These are phyloP conservation scores for Diplodus puntazzo DNA, from an alignment of 2,797 vertebrate species.

Conservation along the genomic window DNA sequence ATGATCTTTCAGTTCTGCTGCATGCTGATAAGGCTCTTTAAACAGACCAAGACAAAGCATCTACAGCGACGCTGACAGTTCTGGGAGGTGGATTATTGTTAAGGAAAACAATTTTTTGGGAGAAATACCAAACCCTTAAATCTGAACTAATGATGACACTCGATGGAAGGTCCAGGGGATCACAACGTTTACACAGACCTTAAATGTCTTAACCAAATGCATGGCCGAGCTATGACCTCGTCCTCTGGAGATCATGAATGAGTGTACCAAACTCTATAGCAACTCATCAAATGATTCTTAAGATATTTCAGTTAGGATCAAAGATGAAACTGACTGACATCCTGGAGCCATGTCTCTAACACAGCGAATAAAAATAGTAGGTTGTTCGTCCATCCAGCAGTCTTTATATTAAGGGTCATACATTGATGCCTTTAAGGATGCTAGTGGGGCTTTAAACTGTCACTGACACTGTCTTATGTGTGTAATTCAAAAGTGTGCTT, in stretches of 20 bases:
- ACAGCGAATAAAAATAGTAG: not conserved
- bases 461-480: not conserved
- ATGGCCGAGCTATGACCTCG: too few species aligned
- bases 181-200: too few species aligned
- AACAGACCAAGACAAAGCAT: slow-evolving; percentile 11
- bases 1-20: not conserved
- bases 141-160: too few species aligned
- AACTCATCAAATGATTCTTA: too few species aligned
- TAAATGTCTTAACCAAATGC: too few species aligned
- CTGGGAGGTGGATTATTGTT: not conserved
- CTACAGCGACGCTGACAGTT: not conserved
- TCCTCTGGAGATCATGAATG: too few species aligned
- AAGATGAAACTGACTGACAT: not conserved
- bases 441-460: not conserved
- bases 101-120: not conserved
- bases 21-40: not conserved
- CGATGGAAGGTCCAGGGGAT: too few species aligned
- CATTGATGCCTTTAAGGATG: not conserved
- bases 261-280: too few species aligned
- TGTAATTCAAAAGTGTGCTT: too few species aligned
- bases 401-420: not conserved
- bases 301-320: not conserved
- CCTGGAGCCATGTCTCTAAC: not conserved
- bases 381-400: slow-evolving; percentile 6
- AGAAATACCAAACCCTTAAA: too few species aligned